Evolutionary conservation across 2,113 vertebrate genomes (phyloP), one percentile per base, ranked within the genome.

Genomic region (Chloropsis cyanopogon): DNA sequence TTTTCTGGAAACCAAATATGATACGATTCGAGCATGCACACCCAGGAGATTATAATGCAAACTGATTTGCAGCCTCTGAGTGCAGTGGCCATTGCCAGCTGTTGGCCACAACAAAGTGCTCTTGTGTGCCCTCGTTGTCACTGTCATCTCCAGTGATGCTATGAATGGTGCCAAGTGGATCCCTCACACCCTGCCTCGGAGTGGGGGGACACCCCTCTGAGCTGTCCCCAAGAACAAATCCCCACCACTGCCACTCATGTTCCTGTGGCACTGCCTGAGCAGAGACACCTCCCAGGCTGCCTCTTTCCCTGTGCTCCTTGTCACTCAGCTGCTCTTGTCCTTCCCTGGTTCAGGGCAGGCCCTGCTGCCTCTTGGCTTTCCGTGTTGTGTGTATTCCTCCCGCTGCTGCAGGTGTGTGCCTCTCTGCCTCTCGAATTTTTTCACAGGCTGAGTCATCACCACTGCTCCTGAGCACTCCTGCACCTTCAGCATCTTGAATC

Each of bases 401-500:
- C 21, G 47, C 46, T 72, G 25, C 7, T 50, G 6, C 10, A 56
- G 57, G 3, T 35, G 12, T 4, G 2, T 77, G 12, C 39, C 24
- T 61, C 33, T 81, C 29, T 80, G n/a, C 53, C 37, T 69, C 35
- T 91, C 7, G 1, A 7, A 9, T 41, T 37, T 59, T 70, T 86
- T 53, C 82, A 71, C 10, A 33, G 31, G 10, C 42, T 88, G 23
- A 90, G 49, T 66, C 81, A 75, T 46, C 54, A 29, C 37, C 0
- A 0, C 50, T 44, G 72, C 49, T 93, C 68, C 68, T 2, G 5
- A 61, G 37, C 3, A 5, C 35, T 91, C 33, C 44, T 91, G 83
- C 69, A 84, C 47, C 56, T 81, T 94, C 75, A 83, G 75, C 54
- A 56, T 78, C 64, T 92, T 73, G 47, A 92, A 28, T 78, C 24